These are phyloP conservation scores for Laticauda colubrina DNA, from an alignment of 2,113 vertebrate genomes.

Conservation along the genomic window DNA sequence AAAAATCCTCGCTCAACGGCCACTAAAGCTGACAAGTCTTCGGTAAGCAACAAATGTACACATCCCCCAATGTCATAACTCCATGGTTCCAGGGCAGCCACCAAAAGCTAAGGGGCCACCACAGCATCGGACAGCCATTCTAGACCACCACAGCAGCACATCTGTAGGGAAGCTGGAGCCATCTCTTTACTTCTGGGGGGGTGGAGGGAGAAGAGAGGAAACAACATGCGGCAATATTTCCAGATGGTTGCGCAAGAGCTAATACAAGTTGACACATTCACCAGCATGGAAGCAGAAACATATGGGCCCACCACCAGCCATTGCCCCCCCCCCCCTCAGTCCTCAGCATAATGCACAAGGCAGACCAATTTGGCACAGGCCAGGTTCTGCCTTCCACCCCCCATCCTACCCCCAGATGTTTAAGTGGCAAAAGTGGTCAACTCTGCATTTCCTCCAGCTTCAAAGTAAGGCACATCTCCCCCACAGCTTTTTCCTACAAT, in stretches of 20 bases:
- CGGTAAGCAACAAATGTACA: too few species aligned
- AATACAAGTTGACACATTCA: conserved; percentile 48
- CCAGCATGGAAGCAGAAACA: conserved; percentile 39
- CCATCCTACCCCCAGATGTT: neutral
- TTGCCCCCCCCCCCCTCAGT: neutral
- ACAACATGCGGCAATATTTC: conserved; percentile 19
- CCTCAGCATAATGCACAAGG: neutral
- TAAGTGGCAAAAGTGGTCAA: rapidly evolving
- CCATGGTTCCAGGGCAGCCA: too few species aligned
- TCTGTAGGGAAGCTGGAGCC: neutral
- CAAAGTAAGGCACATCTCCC: neutral
- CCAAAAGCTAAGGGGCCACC: neutral
- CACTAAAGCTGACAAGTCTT: neutral
- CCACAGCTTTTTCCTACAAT: neutral
- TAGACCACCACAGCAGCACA: neutral
- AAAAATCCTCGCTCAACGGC: neutral
- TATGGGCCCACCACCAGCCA: conserved; percentile 22
- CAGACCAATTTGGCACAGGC: neutral
- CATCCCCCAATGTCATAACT: neutral
- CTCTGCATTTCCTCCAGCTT: neutral
- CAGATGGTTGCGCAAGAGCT: conserved; percentile 55
- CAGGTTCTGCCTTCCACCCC: too few species aligned
- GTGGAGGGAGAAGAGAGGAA: neutral
- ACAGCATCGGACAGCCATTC: neutral
- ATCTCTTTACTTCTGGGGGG: neutral